These are phyloP conservation scores for Myzus persicae DNA, from an alignment of 1,140 invertebrate genomes.

Conservation along the genomic window DNA sequence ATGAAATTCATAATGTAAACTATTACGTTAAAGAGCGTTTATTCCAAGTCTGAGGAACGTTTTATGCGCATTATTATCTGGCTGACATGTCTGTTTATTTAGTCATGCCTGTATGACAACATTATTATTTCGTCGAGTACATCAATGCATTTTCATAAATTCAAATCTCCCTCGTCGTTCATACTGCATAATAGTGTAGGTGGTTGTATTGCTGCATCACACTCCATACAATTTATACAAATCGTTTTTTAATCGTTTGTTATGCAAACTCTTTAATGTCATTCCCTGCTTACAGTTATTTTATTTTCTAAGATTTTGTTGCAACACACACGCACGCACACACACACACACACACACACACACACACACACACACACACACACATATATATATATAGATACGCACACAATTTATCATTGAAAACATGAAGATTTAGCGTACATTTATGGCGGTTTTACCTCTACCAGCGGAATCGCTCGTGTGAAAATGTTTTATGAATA, in stretches of 20 bases:
- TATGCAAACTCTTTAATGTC: background rate
- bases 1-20: no score
- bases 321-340: no score
- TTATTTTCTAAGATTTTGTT: background rate
- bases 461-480: background rate
- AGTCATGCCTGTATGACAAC: background rate
- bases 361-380: no score
- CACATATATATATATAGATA: no score
- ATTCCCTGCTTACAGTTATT: background rate
- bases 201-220: background rate
- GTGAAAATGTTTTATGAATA: slow-evolving; percentile 9
- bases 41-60: background rate
- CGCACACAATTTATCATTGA: background rate
- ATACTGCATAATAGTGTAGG: background rate
- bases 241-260: background rate
- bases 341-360: no score
- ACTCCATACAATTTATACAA: background rate
- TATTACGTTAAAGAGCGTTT: background rate
- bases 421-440: background rate
- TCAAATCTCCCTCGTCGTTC: background rate
- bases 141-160: background rate
- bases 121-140: background rate
- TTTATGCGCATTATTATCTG: background rate
- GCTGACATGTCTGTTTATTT: background rate
- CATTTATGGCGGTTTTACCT: background rate